Evolutionary conservation across 2,113 vertebrate genomes (phyloP).

Genomic region (Zingel zingel): DNA sequence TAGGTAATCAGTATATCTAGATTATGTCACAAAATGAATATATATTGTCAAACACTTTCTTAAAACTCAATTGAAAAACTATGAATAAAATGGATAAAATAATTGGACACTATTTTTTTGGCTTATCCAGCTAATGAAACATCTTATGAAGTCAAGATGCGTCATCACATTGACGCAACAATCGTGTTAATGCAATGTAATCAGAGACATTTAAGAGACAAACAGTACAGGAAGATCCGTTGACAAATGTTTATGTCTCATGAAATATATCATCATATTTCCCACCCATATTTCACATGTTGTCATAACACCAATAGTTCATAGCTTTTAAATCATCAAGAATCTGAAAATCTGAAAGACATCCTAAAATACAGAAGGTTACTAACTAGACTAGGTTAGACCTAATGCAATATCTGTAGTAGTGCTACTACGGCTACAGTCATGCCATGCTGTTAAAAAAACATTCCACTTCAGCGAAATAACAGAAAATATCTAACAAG

Average conservation of each 20-base stretch:
- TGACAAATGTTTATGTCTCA: background rate
- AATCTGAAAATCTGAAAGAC: constrained; percentile 22
- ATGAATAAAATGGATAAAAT: too few species aligned
- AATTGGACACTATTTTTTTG: background rate
- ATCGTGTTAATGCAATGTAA: background rate
- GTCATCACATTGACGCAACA: background rate
- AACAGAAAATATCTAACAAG: constrained; percentile 60
- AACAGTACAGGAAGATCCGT: background rate
- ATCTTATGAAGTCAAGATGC: background rate
- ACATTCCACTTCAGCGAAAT: constrained; percentile 63
- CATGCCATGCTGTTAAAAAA: constrained; percentile 81
- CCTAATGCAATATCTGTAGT: constrained; percentile 65
- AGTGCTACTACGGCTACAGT: constrained; percentile 70
- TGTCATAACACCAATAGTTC: constrained; percentile 31
- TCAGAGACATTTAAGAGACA: background rate
- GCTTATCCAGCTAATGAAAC: background rate
- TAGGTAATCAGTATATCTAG: background rate
- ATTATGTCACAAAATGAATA: background rate
- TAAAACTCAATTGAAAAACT: background rate
- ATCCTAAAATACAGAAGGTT: constrained; percentile 40
- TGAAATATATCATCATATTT: background rate
- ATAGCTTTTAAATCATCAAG: constrained; percentile 19
- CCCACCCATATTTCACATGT: constrained; percentile 21
- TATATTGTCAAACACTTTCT: background rate
- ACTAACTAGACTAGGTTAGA: constrained; percentile 71